Evolutionary conservation across 2,797 vertebrate species (phyloP), one percentile per base, ranked within the genome.

Genomic region (Octomys mimax): DNA sequence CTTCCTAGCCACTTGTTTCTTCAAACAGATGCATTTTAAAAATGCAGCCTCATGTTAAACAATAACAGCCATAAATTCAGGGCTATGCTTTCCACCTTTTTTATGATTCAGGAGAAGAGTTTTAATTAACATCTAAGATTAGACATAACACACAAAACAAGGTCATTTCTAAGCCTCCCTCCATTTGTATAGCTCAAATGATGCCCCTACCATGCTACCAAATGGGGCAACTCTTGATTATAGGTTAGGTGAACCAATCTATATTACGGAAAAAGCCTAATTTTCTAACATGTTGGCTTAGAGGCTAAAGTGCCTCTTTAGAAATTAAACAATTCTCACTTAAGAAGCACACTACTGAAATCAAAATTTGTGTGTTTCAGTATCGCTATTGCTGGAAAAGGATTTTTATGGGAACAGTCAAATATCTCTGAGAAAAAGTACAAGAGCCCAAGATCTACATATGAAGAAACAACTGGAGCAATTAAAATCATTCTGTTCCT

Each of bases 401-500:
- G 84, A 90, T 82, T 98, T 97, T 96, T 89, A 89, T 71, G 96
- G 92, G 49, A 91, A 52, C 0, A 85, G 36, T 93, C 79, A 62
- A 77, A 95, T 6, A 0, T 0, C 12, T 1, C 16, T 82, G 22
- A 93, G 81, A 54, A 42, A 89, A 97, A 88, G 59, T 6, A 66
- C 42, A 95, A 92, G 2, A 36, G 49, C 75, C 81, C 49, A 75
- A 7, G 42, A 42, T 42, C 42, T 42, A 42, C 42, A 0, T n/a
- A 70, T 4, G 14, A 24, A 92, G 87, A 83, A 94, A 95, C 49
- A 80, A 93, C 31, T 77, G 62, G 49, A 97, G 24, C 90, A 77
- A 78, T 96, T 97, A 96, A 97, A 95, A 91, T 87, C 8, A 22
- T 66, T 96, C 36, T 13, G 71, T 68, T 96, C 89, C 93, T 73